A percentile compares a stretch with the other conserved stretches of the same genome.
These are phyloP conservation scores for Prionace glauca DNA, from an alignment of 2,797 vertebrate species.

Conservation along the genomic window DNA sequence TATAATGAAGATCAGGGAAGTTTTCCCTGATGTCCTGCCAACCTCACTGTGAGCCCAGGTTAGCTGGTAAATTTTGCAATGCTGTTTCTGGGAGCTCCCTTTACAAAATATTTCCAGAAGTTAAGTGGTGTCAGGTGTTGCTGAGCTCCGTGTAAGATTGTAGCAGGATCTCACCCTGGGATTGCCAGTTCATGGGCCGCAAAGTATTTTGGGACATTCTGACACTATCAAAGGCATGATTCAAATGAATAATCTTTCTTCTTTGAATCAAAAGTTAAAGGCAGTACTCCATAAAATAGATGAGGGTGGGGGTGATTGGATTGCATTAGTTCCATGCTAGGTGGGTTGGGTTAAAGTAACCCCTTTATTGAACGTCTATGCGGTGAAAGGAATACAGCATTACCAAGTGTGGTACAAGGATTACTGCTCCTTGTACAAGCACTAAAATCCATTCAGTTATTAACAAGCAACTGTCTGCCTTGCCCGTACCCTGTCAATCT, in stretches of 20 bases:
- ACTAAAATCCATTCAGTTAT: background rate
- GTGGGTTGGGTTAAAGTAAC: background rate
- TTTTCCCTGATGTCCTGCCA: background rate
- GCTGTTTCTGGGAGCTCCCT: background rate
- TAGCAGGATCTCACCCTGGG: background rate
- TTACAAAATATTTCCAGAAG: background rate
- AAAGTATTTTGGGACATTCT: background rate
- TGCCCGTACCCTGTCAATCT: background rate
- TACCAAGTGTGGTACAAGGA: background rate
- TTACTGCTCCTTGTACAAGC: no score
- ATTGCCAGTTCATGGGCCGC: background rate
- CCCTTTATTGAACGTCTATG: background rate
- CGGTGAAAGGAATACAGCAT: background rate
- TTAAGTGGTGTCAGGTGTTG: background rate
- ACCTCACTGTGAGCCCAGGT: background rate
- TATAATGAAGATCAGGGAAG: background rate
- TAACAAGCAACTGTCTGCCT: background rate
- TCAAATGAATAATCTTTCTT: background rate
- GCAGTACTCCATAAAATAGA: background rate
- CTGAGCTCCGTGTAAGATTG: background rate
- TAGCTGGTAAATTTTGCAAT: background rate
- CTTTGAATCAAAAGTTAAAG: background rate
- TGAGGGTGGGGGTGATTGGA: background rate
- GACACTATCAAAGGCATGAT: background rate
- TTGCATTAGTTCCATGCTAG: background rate